phyloP scores from a whole-genome alignment of 2,888 invertebrate genomes.

The Hylaea fasciaria region DNA sequence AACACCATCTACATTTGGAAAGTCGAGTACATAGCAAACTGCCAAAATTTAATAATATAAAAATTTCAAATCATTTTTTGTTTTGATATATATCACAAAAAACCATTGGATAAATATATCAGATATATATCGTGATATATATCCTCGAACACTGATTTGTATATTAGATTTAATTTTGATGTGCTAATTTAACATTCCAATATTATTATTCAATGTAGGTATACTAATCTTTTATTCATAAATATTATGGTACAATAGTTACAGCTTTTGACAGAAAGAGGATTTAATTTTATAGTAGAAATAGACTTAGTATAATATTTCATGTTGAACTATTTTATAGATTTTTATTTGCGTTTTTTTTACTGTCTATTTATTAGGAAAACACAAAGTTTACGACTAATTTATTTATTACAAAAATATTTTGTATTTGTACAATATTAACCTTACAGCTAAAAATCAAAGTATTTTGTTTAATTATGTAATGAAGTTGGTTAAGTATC shows the following conservation, averaged over 20 bases:
- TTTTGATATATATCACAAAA: too few relatives aligned
- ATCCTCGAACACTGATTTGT: too few relatives aligned
- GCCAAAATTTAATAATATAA: too few relatives aligned
- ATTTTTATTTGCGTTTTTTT: background rate
- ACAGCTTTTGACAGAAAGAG: background rate
- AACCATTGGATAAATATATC: too few relatives aligned
- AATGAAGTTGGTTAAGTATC: background rate
- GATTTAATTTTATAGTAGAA: background rate
- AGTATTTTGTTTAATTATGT: too few relatives aligned
- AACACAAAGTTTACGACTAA: constrained; percentile 11
- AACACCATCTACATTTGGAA: too few relatives aligned
- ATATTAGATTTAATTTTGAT: background rate
- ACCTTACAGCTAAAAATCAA: constrained; percentile 14
- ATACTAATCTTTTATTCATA: too few relatives aligned
- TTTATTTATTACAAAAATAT: constrained; percentile 48
- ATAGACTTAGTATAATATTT: constrained; percentile 1
- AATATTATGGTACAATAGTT: background rate
- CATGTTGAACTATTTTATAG: background rate
- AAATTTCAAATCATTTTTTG: too few relatives aligned
- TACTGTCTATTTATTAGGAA: constrained; percentile 19
- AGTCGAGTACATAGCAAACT: too few relatives aligned
- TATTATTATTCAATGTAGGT: too few relatives aligned
- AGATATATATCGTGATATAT: too few relatives aligned
- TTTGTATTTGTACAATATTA: constrained; percentile 45
- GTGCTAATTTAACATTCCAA: background rate